Conservation (phyloP, 2,888 invertebrate species). For the Monoplex corrugatus region DNA sequence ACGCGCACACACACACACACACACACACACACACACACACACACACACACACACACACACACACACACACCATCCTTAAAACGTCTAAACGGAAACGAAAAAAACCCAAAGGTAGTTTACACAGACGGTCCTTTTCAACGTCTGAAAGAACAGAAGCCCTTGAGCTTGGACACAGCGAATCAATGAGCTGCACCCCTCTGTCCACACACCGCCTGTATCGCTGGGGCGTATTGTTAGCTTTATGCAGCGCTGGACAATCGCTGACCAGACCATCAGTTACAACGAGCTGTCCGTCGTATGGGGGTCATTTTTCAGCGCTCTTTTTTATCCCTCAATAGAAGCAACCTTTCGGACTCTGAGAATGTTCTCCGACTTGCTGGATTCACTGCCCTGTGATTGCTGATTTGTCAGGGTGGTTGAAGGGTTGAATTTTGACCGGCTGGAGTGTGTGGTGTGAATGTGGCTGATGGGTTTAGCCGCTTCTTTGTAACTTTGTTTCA, state of each 20-base stretch:
- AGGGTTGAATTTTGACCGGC: no score
- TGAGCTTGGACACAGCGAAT: neutral
- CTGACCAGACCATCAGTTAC: neutral
- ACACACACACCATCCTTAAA: neutral
- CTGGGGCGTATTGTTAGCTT: conserved; percentile 22
- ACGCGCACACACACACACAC: conserved; percentile 22
- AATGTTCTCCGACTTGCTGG: no score
- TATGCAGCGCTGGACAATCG: conserved; percentile 17
- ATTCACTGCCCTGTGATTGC: no score
- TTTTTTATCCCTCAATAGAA: no score
- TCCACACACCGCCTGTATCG: neutral
- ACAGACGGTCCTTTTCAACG: neutral
- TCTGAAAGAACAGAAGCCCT: neutral
- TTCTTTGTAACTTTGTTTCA: no score
- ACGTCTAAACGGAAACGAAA: neutral
- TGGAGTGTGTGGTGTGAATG: no score
- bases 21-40: conserved; percentile 7
- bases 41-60: neutral
- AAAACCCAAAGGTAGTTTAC: neutral
- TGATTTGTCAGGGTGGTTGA: no score
- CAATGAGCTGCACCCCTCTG: neutral
- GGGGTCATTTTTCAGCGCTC: neutral
- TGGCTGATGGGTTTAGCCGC: no score
- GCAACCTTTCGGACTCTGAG: no score
- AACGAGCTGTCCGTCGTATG: neutral